Base-by-base conservation (phyloP, 1,140 invertebrate species). In the Antheraea mylitta region DNA sequence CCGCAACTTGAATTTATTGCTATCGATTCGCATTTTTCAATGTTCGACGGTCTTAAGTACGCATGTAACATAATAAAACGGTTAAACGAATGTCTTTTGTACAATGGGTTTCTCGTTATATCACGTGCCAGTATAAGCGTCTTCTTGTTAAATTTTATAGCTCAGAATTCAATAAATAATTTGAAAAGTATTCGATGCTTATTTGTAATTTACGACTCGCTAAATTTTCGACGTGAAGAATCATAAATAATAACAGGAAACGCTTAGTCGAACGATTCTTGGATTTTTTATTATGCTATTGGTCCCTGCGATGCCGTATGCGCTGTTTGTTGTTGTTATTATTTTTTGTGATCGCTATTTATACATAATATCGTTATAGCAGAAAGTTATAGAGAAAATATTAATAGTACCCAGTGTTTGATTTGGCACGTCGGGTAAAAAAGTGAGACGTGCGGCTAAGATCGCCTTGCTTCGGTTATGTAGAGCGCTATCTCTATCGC, bases 1-100 rank as follows among this genome's bases (percentile, higher is more conserved):
- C 68, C 66, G 69, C 73, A 75, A 53, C 69, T 71, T 76, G 59
- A 72, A 83, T 85, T 84, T 83, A 84, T 85, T 71, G 73, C 78
- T 74, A 73, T 73, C 66, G 65, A 67, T 65, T 66, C 70, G 71
- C 74, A 76, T 82, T 82, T 78, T 79, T 79, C 80, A 81, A 80
- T 76, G 76, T 80, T 80, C 75, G 81, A 78, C 72, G 53, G 69
- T 76, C 16, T 53, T 53, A 53, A 53, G 16, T 53, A 53, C 38
- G 11, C 16, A 53, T 53, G 16, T n/a, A 53, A 9, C 8, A 65
- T 38, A 48, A 64, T 65, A 65, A 65, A 65, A 65, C 48, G 61
- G 22, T 7, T 37, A 53, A 45, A 65, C 38, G 45, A 65, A 65
- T 18, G 48, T n/a, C 45, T 53, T 11, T 53, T 45, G 18, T n/a